A percentile compares a stretch with the other conserved stretches of the same genome.
Conservation (phyloP, 2,888 invertebrate species). For the Athalia rosae region DNA sequence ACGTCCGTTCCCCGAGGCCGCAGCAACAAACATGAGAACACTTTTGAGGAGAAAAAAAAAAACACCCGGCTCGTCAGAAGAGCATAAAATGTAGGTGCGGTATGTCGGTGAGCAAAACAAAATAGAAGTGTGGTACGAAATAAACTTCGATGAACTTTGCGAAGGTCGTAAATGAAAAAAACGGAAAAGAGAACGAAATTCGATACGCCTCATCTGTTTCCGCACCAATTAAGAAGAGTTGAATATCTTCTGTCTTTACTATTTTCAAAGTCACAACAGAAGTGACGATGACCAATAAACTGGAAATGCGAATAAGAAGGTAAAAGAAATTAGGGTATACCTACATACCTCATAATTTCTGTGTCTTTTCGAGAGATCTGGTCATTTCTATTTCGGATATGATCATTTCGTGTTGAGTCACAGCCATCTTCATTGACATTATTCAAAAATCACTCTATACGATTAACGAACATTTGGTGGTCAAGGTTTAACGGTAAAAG, state of each 20-base stretch:
- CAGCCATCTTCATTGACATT: constrained; percentile 8
- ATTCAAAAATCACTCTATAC: constrained; percentile 23
- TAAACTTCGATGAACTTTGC: constrained; percentile 2
- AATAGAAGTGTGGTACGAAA: neutral
- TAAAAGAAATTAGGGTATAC: no score
- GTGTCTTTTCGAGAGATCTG: no score
- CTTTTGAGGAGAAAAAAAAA: constrained; percentile 16
- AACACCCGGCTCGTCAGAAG: constrained; percentile 7
- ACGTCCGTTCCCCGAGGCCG: constrained; percentile 16
- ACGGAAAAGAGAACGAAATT: no score
- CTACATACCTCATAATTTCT: no score
- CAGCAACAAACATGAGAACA: constrained; percentile 25
- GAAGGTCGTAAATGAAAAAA: neutral
- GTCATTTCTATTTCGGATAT: neutral
- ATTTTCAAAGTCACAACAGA: no score
- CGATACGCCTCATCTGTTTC: no score
- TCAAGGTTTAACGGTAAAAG: constrained; percentile 25
- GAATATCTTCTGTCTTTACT: no score
- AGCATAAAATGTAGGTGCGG: constrained; percentile 24
- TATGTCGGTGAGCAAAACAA: neutral
- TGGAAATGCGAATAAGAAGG: no score
- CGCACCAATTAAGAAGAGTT: no score
- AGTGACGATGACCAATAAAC: no score
- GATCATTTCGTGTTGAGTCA: neutral
- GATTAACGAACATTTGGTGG: constrained; percentile 38